Base-by-base conservation (phyloP, 2,797 vertebrate species). In the Neoniphon sammara region DNA sequence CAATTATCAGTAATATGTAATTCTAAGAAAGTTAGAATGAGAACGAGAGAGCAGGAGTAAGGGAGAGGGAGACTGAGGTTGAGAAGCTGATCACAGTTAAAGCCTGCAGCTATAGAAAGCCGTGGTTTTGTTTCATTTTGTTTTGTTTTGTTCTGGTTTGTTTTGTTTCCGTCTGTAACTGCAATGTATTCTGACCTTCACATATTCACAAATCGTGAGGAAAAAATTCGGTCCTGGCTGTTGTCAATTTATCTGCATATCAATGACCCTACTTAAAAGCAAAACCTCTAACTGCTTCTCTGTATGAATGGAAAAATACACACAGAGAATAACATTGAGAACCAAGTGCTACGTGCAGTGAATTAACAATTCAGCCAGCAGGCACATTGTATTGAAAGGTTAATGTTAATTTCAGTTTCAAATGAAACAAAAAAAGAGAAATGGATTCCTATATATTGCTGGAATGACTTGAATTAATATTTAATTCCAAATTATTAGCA, bases 401-500 rank as follows among this genome's bases (percentile, higher is more conserved):
- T 36, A 47, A 69, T 57, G 46, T 65, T 50, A 63, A 65, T 30
- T 52, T 25, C 42, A 46, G 56, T 68, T 72, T 65, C 46, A 49
- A 12, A 60, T 57, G 25, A 70, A 65, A 65, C 66, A 65, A 20
- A 39, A 6, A 18, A 21, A 17, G 44, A n/a, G 30, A 5, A n/a
- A 8, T 57, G 46, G 36, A 59, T 55, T 84, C 49, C 73, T 66
- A 27, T 39, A 75, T 82, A 30, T 61, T 68, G 66, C 66, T 64
- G 72, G n/a, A 84, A 57, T 64, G 67, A 80, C 44, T 64, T 18
- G 30, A 84, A 85, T 91, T 78, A 88, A 90, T 89, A 87, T 85
- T 87, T 88, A 87, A 89, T 90, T 88, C 70, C 25, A 87, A 83
- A 87, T 88, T 64, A 88, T 81, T 70, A 80, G 64, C 82, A 72